Evolutionary conservation across 2,888 invertebrate genomes (phyloP), one percentile per base, ranked within the genome.

Genomic region (Plebejus argus): DNA sequence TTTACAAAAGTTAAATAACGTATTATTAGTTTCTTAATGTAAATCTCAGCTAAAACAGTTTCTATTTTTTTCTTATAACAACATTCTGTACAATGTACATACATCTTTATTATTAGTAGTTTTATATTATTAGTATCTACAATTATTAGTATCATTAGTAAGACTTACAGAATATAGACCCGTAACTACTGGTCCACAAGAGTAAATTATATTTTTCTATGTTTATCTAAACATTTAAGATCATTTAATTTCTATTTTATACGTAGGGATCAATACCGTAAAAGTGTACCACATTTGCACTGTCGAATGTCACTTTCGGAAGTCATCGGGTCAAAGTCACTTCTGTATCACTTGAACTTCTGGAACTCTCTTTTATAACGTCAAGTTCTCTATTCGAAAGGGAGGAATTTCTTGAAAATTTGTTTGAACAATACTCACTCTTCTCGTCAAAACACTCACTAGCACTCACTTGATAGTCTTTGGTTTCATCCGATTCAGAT

Each of bases 341-440:
- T 89, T 94, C 94, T 79, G 93, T 94, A 82, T 94, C 94, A 90
- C 94, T 94, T 15, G 94, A 94, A 83, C 94, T 94, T 82, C 94
- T 89, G 15, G 94, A 94, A 84, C 94, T 94, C 84, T 94, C 94
- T 86, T 93, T 94, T 75, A 94, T 94, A 70, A 94, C 93, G 80
- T 94, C 94, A 70, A 94, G 89, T 85, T 94, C 94, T 82, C 94
- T 90, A 82, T 94, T 94, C 76, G 94, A 94, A 77, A 94, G 82
- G 72, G 94, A 94, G 5, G 94, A 94, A 82, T 89, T 89, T 81
- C 93, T 89, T 71, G 94, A 94, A 87, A 93, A 94, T 81, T 94
- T 94, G 85, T 91, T 89, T 61, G 84, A 80, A 85, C 90, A 88
- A 81, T 89, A 92, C 80, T 93, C 93, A 89, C 89, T 89, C 87